Conservation (phyloP, 2,797 vertebrate species). For the Thamnophis elegans region DNA sequence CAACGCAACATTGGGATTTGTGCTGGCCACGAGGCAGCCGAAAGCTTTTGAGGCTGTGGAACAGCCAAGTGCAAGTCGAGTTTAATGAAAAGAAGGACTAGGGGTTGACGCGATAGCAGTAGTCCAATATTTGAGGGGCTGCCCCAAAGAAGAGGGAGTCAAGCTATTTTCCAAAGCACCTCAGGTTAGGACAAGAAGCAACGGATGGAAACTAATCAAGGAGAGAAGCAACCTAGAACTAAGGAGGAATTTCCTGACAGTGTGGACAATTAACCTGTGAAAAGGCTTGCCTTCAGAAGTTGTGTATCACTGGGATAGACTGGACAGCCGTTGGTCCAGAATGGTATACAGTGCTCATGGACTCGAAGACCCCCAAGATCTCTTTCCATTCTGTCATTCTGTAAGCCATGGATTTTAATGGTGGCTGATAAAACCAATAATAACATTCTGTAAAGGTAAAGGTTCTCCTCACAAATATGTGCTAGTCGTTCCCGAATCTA, state of each 20-base stretch:
- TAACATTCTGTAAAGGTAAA: too few relatives aligned
- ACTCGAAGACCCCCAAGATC: too few relatives aligned
- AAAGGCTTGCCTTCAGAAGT: fast-evolving
- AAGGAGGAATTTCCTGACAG: not conserved
- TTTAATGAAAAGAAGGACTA: not conserved
- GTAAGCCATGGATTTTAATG: too few relatives aligned
- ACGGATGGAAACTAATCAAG: not conserved
- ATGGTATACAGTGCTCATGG: not conserved
- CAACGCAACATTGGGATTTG: not conserved
- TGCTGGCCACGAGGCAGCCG: not conserved
- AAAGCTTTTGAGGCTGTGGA: not conserved
- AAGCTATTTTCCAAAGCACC: not conserved
- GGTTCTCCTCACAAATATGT: too few relatives aligned
- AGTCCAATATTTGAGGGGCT: too few relatives aligned
- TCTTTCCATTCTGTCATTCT: not conserved
- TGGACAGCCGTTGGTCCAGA: not conserved
- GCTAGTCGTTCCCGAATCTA: too few relatives aligned
- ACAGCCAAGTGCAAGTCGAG: not conserved
- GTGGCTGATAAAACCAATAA: not conserved
- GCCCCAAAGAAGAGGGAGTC: not conserved
- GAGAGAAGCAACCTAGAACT: not conserved
- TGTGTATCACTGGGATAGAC: not conserved
- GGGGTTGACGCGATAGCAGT: too few relatives aligned
- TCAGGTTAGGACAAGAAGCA: not conserved
- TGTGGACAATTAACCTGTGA: fast-evolving